Evolutionary conservation across 2,797 vertebrate species (phyloP).

Genomic region (Chelidonichthys spinosus): DNA sequence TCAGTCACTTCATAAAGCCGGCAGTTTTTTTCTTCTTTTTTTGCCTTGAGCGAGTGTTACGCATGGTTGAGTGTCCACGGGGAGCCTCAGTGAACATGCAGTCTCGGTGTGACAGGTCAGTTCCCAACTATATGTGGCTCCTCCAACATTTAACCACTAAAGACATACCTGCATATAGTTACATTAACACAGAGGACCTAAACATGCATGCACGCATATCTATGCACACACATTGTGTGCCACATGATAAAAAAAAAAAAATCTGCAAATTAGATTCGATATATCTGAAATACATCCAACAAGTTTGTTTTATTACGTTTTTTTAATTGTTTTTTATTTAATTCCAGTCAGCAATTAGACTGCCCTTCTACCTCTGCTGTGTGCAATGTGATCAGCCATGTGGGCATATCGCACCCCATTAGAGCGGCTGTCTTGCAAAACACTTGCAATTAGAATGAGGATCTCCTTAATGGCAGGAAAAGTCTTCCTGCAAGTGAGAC

Average conservation of each 20-base stretch:
- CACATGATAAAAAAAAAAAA: neutral
- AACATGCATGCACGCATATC: neutral
- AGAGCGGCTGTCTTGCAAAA: constrained; percentile 57
- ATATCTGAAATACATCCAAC: constrained; percentile 51
- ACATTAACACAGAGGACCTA: neutral
- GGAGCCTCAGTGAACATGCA: constrained; percentile 57
- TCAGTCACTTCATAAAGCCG: constrained; percentile 56
- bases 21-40: constrained; percentile 22
- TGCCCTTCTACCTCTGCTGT: constrained; percentile 44
- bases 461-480: constrained; percentile 60
- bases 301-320: neutral
- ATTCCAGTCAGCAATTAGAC: constrained; percentile 57
- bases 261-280: constrained; percentile 17
- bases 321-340: constrained; percentile 22
- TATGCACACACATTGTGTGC: neutral
- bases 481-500: constrained; percentile 44
- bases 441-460: constrained; percentile 58
- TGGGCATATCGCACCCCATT: constrained; percentile 55
- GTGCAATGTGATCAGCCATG: constrained; percentile 57
- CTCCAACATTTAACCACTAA: constrained; percentile 44
- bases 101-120: constrained; percentile 65
- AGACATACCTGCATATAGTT: constrained; percentile 15
- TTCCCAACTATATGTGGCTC: constrained; percentile 52
- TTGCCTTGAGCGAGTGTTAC: constrained; percentile 58
- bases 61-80: constrained; percentile 60